phyloP scores from a whole-genome alignment of 2,113 vertebrate genomes.

The Struthidea cinerea region DNA sequence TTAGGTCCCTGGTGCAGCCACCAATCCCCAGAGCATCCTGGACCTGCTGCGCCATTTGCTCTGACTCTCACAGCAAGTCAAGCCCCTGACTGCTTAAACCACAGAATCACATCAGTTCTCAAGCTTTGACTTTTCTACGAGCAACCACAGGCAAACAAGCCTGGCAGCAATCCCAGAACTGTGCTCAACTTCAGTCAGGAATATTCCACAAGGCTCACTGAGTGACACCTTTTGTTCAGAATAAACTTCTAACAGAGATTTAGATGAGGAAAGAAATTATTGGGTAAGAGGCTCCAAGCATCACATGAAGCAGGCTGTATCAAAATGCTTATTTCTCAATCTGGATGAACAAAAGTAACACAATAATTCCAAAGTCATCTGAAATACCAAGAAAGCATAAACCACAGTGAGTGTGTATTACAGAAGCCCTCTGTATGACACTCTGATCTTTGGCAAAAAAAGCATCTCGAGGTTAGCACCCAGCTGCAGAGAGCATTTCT shows the following conservation, averaged over 20 bases:
- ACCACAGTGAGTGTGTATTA: not conserved
- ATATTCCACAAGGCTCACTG: not conserved
- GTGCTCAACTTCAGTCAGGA: not conserved
- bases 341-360: not conserved
- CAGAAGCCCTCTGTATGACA: not conserved
- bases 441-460: not conserved
- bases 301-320: not conserved
- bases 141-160: not conserved
- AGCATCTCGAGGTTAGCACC: not conserved
- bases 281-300: not conserved
- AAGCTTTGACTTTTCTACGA: not conserved
- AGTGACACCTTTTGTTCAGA: not conserved
- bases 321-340: not conserved
- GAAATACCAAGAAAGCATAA: not conserved
- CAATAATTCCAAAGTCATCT: not conserved
- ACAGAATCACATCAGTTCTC: not conserved
- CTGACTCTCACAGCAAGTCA: not conserved
- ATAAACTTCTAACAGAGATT: not conserved
- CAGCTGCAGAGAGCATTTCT: not conserved
- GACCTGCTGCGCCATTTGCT: not conserved
- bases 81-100: not conserved
- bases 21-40: not conserved
- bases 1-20: not conserved
- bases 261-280: not conserved
- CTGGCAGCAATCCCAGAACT: not conserved